phyloP scores from a whole-genome alignment of 2,888 invertebrate genomes.

The Drosophila melanosoma region DNA sequence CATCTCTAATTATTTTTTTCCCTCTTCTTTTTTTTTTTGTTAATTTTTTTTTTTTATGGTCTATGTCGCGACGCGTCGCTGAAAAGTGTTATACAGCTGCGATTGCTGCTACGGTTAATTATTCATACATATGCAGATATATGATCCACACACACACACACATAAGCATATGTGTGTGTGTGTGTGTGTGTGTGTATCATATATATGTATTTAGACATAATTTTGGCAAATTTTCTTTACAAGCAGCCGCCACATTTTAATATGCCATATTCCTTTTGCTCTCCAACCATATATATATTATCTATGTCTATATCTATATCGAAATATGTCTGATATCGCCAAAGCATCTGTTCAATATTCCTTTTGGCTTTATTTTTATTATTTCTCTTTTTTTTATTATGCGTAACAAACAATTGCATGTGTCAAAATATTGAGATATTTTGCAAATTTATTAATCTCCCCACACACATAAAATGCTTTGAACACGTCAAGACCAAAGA shows the following conservation, averaged over 20 bases:
- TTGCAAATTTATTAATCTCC: constrained; percentile 47
- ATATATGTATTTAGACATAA: constrained; percentile 7
- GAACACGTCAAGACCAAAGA: constrained; percentile 13
- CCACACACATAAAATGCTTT: constrained; percentile 12
- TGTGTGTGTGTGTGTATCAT: no score
- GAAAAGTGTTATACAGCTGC: constrained; percentile 70
- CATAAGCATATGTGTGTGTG: neutral
- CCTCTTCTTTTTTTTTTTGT: neutral
- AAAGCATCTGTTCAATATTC: constrained; percentile 48
- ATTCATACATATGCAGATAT: constrained; percentile 63
- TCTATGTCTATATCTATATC: constrained; percentile 12
- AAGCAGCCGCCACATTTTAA: constrained; percentile 15
- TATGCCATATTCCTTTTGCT: neutral
- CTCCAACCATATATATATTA: neutral
- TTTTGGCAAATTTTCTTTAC: constrained; percentile 34
- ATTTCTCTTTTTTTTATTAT: constrained; percentile 38
- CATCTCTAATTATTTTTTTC: constrained; percentile 5
- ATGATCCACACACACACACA: constrained; percentile 26
- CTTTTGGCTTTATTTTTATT: constrained; percentile 1
- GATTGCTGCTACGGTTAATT: constrained; percentile 70
- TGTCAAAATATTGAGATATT: constrained; percentile 80
- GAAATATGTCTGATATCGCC: constrained; percentile 3
- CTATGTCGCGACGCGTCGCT: constrained; percentile 37
- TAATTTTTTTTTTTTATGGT: constrained; percentile 29
- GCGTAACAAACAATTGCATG: constrained; percentile 65